Evolutionary conservation across 1,140 invertebrate genomes (phyloP).

Genomic region (Heliconius eleuchia): DNA sequence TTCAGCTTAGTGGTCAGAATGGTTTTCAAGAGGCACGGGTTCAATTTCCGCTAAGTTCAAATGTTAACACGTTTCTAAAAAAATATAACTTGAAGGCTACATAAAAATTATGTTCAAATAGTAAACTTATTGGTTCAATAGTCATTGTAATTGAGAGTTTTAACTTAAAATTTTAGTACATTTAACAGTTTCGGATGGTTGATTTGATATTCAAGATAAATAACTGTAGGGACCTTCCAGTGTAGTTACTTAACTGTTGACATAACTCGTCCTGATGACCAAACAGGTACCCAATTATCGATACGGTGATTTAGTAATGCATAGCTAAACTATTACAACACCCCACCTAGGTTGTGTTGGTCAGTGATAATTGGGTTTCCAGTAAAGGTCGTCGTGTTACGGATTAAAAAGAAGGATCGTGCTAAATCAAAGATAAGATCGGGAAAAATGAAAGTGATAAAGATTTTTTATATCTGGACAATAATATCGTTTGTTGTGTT

Average conservation of each 20-base stretch:
- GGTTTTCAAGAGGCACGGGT: too few species aligned
- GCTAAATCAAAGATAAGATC: conserved; percentile 1
- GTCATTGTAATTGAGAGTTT: not conserved
- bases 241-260: conserved; percentile 36
- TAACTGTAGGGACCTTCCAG: conserved; percentile 37
- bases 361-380: conserved; percentile 61
- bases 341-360: conserved; percentile 49
- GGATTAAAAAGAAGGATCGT: conserved; percentile 39
- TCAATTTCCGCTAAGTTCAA: too few species aligned
- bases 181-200: not conserved
- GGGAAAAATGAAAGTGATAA: conserved; percentile 59
- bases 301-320: conserved; percentile 52
- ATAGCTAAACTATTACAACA: conserved; percentile 60
- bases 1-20: too few species aligned
- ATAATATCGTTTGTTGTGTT: conserved; percentile 57
- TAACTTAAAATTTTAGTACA: not conserved
- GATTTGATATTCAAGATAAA: not conserved
- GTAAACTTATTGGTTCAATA: not conserved
- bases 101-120: not conserved
- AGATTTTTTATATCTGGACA: conserved; percentile 63
- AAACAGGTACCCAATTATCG: conserved; percentile 42
- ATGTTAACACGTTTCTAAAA: too few species aligned
- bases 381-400: conserved; percentile 56
- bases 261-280: conserved; percentile 43
- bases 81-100: too few species aligned